Conservation (phyloP, 2,888 invertebrate species). For the Charanyca ferruginea region DNA sequence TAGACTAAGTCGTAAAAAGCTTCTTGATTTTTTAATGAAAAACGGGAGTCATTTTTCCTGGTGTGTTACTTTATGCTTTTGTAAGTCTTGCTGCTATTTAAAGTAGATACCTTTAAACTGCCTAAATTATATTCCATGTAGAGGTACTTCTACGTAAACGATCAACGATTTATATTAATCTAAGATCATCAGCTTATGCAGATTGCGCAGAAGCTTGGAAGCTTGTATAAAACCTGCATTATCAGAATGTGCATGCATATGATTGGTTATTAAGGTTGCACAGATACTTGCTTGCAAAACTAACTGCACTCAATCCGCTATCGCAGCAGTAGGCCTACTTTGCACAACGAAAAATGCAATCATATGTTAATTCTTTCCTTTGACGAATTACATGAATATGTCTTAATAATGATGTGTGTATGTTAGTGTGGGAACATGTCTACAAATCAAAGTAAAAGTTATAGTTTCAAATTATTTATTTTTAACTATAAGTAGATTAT, state of each 20-base stretch:
- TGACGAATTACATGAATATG: slow-evolving; percentile 17
- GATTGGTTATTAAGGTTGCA: slow-evolving; percentile 45
- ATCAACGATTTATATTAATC: slow-evolving; percentile 28
- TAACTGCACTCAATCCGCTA: slow-evolving; percentile 15
- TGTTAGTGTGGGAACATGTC: slow-evolving; percentile 49
- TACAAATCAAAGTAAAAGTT: slow-evolving; percentile 76
- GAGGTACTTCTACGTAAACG: slow-evolving; percentile 3
- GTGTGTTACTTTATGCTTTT: neutral
- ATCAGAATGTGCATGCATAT: slow-evolving; percentile 37
- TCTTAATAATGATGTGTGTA: slow-evolving; percentile 31
- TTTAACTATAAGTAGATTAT: slow-evolving; percentile 82
- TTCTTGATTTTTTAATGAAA: slow-evolving; percentile 20
- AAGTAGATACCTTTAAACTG: slow-evolving; percentile 1
- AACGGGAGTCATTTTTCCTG: slow-evolving; percentile 4
- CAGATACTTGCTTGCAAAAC: slow-evolving; percentile 38
- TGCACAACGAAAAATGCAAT: slow-evolving; percentile 32
- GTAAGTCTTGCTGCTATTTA: neutral
- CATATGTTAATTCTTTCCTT: slow-evolving; percentile 19
- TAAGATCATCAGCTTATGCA: slow-evolving; percentile 39
- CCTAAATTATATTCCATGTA: neutral
- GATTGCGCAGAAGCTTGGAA: slow-evolving; percentile 45
- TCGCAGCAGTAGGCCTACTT: slow-evolving; percentile 55
- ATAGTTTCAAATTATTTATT: slow-evolving; percentile 85
- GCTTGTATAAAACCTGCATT: slow-evolving; percentile 37
- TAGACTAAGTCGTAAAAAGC: slow-evolving; percentile 17